Evolutionary conservation across 2,797 vertebrate species (phyloP).

Genomic region (Phylloscopus collybita): DNA sequence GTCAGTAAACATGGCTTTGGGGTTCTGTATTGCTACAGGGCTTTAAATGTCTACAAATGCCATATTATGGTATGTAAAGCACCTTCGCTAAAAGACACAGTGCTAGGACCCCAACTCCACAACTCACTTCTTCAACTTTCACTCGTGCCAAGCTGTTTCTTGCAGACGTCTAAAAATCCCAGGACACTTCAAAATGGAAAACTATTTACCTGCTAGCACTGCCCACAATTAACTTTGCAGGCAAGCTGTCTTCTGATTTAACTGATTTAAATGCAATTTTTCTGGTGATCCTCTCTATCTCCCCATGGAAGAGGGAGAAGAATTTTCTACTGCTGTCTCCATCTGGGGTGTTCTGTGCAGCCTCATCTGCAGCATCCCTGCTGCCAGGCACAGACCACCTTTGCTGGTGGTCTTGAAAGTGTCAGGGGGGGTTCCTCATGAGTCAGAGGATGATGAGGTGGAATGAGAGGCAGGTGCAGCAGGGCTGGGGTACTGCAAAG

Average conservation of each 20-base stretch:
- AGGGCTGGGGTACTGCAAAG: background rate
- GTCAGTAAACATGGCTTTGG: rapidly evolving
- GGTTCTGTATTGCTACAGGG: background rate
- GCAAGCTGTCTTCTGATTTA: background rate
- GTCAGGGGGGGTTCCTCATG: background rate
- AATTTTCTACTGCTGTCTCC: background rate
- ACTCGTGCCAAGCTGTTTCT: background rate
- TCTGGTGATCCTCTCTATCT: background rate
- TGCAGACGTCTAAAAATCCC: background rate
- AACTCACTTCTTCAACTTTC: background rate
- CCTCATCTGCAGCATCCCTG: background rate
- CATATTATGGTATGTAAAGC: background rate
- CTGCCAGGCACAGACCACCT: background rate
- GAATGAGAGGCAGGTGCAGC: background rate
- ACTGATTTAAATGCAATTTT: background rate
- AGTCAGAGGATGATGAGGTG: background rate
- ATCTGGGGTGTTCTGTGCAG: background rate
- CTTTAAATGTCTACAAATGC: background rate
- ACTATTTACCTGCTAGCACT: background rate
- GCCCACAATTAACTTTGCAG: background rate
- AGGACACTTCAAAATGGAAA: background rate
- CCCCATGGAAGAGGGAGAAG: background rate
- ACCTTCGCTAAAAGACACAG: background rate
- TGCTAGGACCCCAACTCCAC: background rate
- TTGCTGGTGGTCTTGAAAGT: background rate